Evolutionary conservation across 2,797 vertebrate species (phyloP).

Genomic region (Peromyscus nudipes): DNA sequence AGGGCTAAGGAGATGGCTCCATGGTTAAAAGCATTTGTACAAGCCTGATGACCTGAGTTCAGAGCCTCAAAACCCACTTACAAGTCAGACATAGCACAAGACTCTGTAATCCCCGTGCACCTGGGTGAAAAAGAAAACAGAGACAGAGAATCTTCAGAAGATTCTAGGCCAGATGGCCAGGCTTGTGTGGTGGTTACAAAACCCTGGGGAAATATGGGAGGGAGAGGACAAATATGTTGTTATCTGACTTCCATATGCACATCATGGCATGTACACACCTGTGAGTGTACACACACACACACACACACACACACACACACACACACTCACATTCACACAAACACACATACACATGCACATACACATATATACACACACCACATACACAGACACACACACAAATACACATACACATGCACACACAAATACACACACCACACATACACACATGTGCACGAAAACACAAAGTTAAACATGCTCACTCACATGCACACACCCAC

Average conservation of each 20-base stretch:
- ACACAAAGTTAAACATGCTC: not conserved
- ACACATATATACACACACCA: not conserved
- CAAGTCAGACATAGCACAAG: not conserved
- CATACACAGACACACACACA: not conserved
- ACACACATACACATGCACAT: not conserved
- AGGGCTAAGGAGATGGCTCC: not conserved
- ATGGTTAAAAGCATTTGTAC: not conserved
- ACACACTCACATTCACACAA: not conserved
- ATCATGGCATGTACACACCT: not conserved
- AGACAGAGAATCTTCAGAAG: not conserved
- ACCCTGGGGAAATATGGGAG: not conserved
- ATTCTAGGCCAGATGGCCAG: not conserved
- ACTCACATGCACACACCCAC: not conserved
- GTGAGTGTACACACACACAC: not conserved
- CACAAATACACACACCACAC: not conserved
- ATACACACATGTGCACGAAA: not conserved
- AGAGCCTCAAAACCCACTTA: not conserved
- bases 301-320: not conserved
- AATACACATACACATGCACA: not conserved
- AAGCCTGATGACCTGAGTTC: not conserved
- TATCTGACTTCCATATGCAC: not conserved
- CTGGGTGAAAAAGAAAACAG: not conserved
- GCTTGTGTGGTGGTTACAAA: rapidly evolving
- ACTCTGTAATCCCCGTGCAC: not conserved
- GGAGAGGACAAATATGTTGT: not conserved